These are phyloP conservation scores for Oenanthe oenanthe DNA, from an alignment of 2,113 vertebrate species.

Conservation along the genomic window DNA sequence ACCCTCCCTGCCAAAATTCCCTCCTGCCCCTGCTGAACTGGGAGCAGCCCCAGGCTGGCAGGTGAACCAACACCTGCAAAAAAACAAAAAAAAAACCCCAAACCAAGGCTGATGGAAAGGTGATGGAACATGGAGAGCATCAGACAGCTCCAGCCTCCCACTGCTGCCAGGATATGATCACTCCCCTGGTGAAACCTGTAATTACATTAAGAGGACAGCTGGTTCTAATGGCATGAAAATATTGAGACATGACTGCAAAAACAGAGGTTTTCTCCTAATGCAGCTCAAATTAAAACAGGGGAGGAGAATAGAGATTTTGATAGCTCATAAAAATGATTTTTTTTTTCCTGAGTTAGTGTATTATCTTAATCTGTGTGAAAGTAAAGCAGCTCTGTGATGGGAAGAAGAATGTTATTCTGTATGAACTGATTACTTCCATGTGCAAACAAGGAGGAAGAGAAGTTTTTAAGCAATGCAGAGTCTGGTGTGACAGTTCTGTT, in stretches of 20 bases:
- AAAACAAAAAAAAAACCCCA: background rate
- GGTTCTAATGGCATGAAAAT: conserved; percentile 40
- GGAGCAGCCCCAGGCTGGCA: background rate
- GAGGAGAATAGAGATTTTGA: background rate
- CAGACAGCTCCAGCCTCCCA: background rate
- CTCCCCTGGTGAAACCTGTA: conserved; percentile 15
- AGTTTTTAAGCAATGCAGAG: background rate
- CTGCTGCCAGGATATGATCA: background rate
- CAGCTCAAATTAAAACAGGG: background rate
- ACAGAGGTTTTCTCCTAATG: background rate
- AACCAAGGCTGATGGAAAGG: background rate
- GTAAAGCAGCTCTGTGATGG: background rate
- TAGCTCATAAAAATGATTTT: background rate
- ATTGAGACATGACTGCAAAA: background rate
- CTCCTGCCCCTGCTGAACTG: background rate
- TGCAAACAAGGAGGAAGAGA: background rate
- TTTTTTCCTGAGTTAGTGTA: background rate
- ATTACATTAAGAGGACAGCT: conserved; percentile 46
- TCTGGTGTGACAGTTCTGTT: conserved; percentile 54
- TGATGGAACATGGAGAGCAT: background rate
- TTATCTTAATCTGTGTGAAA: background rate
- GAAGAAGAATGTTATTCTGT: background rate
- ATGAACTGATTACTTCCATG: conserved; percentile 41
- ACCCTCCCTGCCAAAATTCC: background rate
- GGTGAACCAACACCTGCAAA: background rate